Conservation (phyloP, 2,113 vertebrate species). For the Mesoclemmys tuberculata region DNA sequence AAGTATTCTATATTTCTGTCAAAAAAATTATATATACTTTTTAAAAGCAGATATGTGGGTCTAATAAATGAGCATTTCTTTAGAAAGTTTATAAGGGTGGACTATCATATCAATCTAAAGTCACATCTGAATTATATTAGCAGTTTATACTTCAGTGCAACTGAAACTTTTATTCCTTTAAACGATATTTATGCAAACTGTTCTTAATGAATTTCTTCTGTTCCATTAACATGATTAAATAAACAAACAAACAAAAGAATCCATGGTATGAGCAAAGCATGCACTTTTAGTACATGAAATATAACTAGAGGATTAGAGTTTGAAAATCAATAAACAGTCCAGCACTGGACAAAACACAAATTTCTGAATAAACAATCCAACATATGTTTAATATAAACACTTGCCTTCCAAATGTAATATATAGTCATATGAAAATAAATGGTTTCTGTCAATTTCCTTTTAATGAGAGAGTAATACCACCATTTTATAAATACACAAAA, state of each 20-base stretch:
- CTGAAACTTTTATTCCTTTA: slow-evolving; percentile 44
- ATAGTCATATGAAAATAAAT: slow-evolving; percentile 78
- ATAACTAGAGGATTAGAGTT: slow-evolving; percentile 75
- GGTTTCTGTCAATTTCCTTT: slow-evolving; percentile 74
- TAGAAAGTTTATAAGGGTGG: slow-evolving; percentile 28
- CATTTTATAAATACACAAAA: slow-evolving; percentile 55
- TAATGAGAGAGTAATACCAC: slow-evolving; percentile 60
- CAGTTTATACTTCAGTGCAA: slow-evolving; percentile 69
- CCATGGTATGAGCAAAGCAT: slow-evolving; percentile 67
- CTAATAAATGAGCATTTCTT: slow-evolving; percentile 57
- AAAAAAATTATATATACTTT: background rate
- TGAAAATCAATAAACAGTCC: slow-evolving; percentile 70
- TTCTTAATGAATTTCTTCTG: slow-evolving; percentile 73
- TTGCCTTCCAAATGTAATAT: slow-evolving; percentile 72
- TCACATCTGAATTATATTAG: slow-evolving; percentile 79
- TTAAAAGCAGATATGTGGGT: slow-evolving; percentile 29
- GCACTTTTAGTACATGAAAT: slow-evolving; percentile 73
- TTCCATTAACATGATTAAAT: slow-evolving; percentile 76
- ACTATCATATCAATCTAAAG: slow-evolving; percentile 45
- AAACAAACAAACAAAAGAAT: slow-evolving; percentile 72
- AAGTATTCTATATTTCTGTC: slow-evolving; percentile 22
- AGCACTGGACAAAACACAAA: slow-evolving; percentile 66
- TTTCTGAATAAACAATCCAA: slow-evolving; percentile 70
- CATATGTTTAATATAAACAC: slow-evolving; percentile 76
- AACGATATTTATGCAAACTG: slow-evolving; percentile 62